phyloP scores from a whole-genome alignment of 2,888 invertebrate genomes.

The Drosophila barbarae region DNA sequence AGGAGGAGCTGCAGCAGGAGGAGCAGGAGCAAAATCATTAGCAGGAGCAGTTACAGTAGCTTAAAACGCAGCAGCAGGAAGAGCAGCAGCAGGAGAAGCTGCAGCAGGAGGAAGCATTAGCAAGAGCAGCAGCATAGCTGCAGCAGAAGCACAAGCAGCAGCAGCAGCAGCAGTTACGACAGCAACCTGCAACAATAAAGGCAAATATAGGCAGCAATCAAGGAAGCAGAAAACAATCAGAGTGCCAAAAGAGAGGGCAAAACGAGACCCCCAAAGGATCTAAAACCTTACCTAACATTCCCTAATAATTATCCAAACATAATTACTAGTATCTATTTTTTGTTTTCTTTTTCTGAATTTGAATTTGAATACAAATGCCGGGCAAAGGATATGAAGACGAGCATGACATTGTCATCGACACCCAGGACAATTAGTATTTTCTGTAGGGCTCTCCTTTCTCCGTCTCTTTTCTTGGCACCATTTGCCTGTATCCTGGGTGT shows the following conservation, averaged over 20 bases:
- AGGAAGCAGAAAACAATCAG: slow-evolving; percentile 5
- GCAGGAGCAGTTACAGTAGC: background rate
- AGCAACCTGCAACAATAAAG: slow-evolving; percentile 23
- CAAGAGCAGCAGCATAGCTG: slow-evolving; percentile 13
- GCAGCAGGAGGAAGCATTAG: too few species aligned
- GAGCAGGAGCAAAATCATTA: too few species aligned
- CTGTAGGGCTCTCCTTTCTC: slow-evolving; percentile 7
- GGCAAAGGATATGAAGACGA: background rate
- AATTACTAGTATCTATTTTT: background rate
- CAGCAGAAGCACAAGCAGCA: background rate
- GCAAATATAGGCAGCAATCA: slow-evolving; percentile 15
- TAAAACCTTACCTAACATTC: background rate
- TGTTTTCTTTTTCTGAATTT: background rate
- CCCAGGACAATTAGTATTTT: slow-evolving; percentile 23
- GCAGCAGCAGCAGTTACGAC: slow-evolving; percentile 12
- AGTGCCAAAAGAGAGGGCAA: background rate
- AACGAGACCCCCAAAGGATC: background rate
- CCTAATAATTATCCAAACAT: background rate
- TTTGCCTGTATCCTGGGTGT: too few species aligned
- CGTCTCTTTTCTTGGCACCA: background rate
- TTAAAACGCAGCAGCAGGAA: too few species aligned
- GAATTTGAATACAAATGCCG: background rate
- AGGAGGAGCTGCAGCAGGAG: too few species aligned
- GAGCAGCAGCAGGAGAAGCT: too few species aligned
- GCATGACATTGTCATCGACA: slow-evolving; percentile 16